Conservation (phyloP, 2,888 invertebrate species). For the Drymonia ruficornis region DNA sequence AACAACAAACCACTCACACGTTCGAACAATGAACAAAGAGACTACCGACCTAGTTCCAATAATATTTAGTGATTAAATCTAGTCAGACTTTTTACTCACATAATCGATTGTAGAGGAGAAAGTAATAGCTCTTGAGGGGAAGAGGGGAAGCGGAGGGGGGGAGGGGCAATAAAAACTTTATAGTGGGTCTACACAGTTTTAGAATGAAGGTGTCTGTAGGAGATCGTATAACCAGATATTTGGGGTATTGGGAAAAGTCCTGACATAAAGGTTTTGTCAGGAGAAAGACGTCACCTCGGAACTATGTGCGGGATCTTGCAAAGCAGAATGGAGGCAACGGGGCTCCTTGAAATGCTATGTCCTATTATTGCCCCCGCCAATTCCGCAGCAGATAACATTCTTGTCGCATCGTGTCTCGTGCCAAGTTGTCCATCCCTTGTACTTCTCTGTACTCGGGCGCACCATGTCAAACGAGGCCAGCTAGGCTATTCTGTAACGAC, state of each 20-base stretch:
- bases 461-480: too few relatives aligned
- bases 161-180: conserved; percentile 17
- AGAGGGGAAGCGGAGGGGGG: conserved; percentile 6
- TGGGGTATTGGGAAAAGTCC: not conserved
- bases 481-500: too few relatives aligned
- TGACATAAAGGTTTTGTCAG: not conserved
- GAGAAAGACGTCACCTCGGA: too few relatives aligned
- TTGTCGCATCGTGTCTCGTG: too few relatives aligned
- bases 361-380: too few relatives aligned
- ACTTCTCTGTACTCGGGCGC: too few relatives aligned
- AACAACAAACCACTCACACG: conserved; percentile 2
- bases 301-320: too few relatives aligned
- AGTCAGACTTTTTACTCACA: conserved; percentile 26
- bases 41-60: conserved; percentile 6
- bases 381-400: too few relatives aligned
- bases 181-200: conserved; percentile 21
- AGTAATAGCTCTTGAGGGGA: conserved; percentile 15
- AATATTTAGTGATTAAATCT: conserved; percentile 28
- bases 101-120: conserved; percentile 29
- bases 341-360: too few relatives aligned
- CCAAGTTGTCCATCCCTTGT: too few relatives aligned
- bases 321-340: too few relatives aligned
- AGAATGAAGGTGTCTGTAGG: conserved; percentile 12
- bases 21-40: conserved; percentile 6
- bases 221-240: not conserved